Percentiles rank a stretch among this genome's conserved stretches.
phyloP scores from a whole-genome alignment of 2,888 invertebrate genomes.

The Aporophyla lueneburgensis region DNA sequence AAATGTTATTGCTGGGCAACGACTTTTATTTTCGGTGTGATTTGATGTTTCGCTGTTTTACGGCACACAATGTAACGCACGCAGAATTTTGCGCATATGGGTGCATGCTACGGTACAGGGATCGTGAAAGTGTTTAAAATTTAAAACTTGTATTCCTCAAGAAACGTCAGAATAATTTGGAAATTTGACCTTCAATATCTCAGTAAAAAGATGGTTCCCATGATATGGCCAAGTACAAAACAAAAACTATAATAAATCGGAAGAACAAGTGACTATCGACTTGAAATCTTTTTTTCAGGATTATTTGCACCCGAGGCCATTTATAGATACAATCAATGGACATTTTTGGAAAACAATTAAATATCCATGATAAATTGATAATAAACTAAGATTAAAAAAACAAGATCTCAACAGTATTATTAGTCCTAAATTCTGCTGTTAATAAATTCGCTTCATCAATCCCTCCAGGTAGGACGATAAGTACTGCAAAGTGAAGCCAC shows the following conservation, averaged over 20 bases:
- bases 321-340: neutral
- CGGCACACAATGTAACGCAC: neutral
- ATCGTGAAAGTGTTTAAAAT: neutral
- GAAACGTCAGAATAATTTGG: neutral
- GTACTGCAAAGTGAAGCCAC: conserved; percentile 10
- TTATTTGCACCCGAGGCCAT: neutral
- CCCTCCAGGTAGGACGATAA: neutral
- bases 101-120: neutral
- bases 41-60: neutral
- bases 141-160: neutral
- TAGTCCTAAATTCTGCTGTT: neutral
- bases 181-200: neutral
- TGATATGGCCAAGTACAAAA: neutral
- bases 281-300: neutral
- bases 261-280: neutral
- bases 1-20: neutral
- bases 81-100: neutral
- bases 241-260: neutral
- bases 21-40: neutral
- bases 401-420: neutral
- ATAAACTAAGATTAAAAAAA: neutral
- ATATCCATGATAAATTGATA: no score
- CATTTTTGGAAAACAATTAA: no score
- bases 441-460: neutral
- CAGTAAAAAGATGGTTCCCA: neutral